phyloP scores from a whole-genome alignment of 2,113 vertebrate species.

The Callochromis pleurospilus region DNA sequence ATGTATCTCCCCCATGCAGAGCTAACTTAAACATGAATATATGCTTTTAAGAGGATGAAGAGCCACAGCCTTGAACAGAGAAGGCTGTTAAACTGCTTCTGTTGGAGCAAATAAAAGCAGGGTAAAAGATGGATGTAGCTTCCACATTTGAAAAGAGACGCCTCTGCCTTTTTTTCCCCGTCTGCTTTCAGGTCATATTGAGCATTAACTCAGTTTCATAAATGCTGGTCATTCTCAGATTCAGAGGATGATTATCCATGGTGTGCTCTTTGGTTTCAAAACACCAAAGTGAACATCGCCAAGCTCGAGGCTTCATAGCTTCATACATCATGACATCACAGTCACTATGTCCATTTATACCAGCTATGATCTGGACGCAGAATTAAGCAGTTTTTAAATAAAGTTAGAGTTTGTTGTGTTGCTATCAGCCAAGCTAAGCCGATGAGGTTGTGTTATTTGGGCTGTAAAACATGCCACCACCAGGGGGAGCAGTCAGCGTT shows the following conservation, averaged over 20 bases:
- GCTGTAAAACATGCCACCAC: not conserved
- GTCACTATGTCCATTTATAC: not conserved
- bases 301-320: not conserved
- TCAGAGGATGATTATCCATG: not conserved
- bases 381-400: not conserved
- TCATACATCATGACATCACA: not conserved
- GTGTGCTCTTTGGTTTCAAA: not conserved
- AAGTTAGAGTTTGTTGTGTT: not conserved
- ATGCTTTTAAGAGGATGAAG: not conserved
- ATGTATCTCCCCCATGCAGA: not conserved
- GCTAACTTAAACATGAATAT: not conserved
- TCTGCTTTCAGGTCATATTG: not conserved
- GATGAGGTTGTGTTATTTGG: not conserved
- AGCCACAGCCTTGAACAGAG: not conserved
- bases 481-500: not conserved
- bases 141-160: not conserved
- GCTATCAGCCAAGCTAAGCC: not conserved
- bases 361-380: not conserved
- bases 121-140: not conserved
- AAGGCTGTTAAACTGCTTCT: not conserved
- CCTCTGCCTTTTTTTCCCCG: accelerated
- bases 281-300: not conserved
- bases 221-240: not conserved
- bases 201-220: not conserved
- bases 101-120: not conserved